phyloP scores from a whole-genome alignment of 2,113 vertebrate species.

The Cololabis saira region DNA sequence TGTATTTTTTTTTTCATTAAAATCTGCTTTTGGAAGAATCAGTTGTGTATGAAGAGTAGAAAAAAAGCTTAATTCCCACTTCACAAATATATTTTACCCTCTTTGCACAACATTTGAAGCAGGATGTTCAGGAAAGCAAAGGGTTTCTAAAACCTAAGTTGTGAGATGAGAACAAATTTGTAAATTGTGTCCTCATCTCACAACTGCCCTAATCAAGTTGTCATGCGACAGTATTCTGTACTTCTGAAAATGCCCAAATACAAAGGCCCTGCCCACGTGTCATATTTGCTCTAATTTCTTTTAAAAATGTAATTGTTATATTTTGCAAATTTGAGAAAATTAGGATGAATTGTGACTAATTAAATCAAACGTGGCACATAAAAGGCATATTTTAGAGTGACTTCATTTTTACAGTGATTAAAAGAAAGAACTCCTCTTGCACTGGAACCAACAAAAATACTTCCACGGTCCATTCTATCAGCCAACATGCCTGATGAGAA shows the following conservation, averaged over 20 bases:
- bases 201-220: background rate
- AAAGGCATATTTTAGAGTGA: conserved; percentile 2
- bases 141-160: conserved; percentile 9
- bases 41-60: conserved; percentile 70
- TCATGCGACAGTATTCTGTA: conserved; percentile 3
- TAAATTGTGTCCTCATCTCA: background rate
- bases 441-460: conserved; percentile 11
- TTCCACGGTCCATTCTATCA: no score
- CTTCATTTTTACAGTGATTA: conserved; percentile 8
- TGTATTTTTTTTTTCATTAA: conserved; percentile 80
- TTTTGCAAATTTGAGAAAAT: conserved; percentile 6
- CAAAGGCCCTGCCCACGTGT: background rate
- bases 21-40: conserved; percentile 73
- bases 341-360: conserved; percentile 4
- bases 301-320: conserved; percentile 1
- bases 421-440: conserved; percentile 1
- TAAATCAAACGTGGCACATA: background rate
- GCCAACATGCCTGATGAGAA: conserved; percentile 23
- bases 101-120: conserved; percentile 36
- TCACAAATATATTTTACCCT: conserved; percentile 55
- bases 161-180: background rate
- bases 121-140: conserved; percentile 20
- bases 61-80: conserved; percentile 51
- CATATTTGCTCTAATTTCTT: background rate
- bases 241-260: conserved; percentile 2